These are phyloP conservation scores for Echiichthys vipera DNA, from an alignment of 2,797 vertebrate genomes.

Conservation along the genomic window DNA sequence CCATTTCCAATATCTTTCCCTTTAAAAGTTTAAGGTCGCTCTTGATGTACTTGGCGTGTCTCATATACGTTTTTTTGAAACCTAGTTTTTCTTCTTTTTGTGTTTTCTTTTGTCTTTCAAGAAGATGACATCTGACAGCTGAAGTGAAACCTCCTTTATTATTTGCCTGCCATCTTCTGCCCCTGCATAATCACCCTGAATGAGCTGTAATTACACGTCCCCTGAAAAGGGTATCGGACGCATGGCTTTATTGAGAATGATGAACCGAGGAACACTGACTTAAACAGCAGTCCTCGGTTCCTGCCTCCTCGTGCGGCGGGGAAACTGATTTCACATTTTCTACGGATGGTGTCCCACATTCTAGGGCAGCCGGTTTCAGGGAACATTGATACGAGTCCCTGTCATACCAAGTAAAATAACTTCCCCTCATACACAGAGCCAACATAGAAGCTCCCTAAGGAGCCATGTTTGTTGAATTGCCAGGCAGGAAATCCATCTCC, in stretches of 20 bases:
- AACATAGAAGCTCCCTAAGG: conserved; percentile 53
- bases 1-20: conserved; percentile 79
- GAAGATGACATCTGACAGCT: conserved; percentile 66
- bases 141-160: conserved; percentile 73
- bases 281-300: conserved; percentile 37
- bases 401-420: conserved; percentile 55
- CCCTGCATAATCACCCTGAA: conserved; percentile 68
- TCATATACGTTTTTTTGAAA: conserved; percentile 69
- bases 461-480: conserved; percentile 7
- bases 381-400: conserved; percentile 45
- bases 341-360: conserved; percentile 39
- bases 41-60: conserved; percentile 65
- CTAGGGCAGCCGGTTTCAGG: conserved; percentile 37
- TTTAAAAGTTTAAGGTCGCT: conserved; percentile 80
- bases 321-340: conserved; percentile 55
- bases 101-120: conserved; percentile 61
- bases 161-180: conserved; percentile 59
- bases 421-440: conserved; percentile 46
- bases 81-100: conserved; percentile 36
- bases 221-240: conserved; percentile 50
- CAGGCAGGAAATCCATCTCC: conserved; percentile 20
- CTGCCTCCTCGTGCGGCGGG: not conserved
- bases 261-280: conserved; percentile 49
- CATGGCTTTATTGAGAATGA: conserved; percentile 59
- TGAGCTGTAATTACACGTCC: conserved; percentile 69